Percentiles rank a stretch among this genome's conserved stretches.
Evolutionary conservation across 2,888 invertebrate species (phyloP).

Genomic region (Molanna angustata): DNA sequence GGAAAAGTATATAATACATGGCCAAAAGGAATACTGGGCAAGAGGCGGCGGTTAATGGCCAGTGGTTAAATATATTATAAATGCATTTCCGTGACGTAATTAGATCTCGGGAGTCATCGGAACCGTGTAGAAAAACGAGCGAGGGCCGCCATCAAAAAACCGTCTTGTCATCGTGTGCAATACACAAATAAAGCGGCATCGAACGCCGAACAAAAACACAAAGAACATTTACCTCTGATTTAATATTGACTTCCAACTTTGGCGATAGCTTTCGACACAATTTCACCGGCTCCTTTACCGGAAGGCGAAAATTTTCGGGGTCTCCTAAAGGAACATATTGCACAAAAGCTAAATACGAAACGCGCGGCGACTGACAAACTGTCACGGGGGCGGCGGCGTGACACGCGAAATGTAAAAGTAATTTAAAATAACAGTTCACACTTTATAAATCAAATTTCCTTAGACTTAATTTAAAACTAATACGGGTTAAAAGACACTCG

Average conservation of each 20-base stretch:
- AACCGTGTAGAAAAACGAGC: no score
- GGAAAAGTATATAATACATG: neutral
- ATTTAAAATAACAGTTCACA: no score
- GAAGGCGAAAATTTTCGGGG: constrained; percentile 11
- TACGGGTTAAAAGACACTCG: constrained; percentile 16
- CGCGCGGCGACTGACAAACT: no score
- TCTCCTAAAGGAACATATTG: constrained; percentile 25
- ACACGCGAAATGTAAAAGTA: no score
- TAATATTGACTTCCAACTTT: constrained; percentile 23
- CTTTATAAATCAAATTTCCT: no score
- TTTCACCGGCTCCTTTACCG: constrained; percentile 22
- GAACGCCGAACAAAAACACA: no score
- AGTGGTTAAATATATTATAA: constrained; percentile 17
- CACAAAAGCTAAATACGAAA: constrained; percentile 8
- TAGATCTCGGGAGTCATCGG: constrained; percentile 17
- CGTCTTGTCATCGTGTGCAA: constrained; percentile 28
- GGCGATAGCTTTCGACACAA: constrained; percentile 20
- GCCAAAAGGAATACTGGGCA: neutral
- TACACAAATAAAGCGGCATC: no score
- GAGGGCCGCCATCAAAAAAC: constrained; percentile 23
- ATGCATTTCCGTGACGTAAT: constrained; percentile 29
- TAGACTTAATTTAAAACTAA: no score
- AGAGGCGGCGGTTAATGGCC: no score
- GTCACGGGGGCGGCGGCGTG: no score
- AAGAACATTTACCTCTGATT: no score